A percentile compares a stretch with the other conserved stretches of the same genome.
These are phyloP conservation scores for Coelopa frigida DNA, from an alignment of 1,140 invertebrate species.

Conservation along the genomic window DNA sequence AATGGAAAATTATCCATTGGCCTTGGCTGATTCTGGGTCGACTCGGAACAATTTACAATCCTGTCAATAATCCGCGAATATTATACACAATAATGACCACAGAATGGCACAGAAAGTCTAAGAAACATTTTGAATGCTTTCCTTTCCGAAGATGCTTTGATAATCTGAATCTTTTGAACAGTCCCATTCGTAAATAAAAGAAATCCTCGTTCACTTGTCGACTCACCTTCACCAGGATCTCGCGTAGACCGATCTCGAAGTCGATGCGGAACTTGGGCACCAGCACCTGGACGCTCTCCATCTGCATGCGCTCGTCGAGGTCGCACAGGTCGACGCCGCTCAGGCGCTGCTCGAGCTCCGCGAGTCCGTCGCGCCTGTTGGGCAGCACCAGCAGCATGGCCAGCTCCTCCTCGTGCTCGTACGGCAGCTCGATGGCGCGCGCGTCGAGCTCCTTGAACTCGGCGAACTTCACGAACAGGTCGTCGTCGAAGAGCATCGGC, in stretches of 20 bases:
- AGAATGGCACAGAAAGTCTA: not conserved
- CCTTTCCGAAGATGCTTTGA: not conserved
- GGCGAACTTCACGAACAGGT: slow-evolving; percentile 42
- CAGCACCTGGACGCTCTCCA: slow-evolving; percentile 47
- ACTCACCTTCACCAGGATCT: slow-evolving; percentile 26
- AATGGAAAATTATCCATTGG: too few species aligned
- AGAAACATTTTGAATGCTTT: not conserved
- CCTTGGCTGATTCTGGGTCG: too few species aligned
- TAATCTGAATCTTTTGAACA: too few species aligned
- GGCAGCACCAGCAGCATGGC: slow-evolving; percentile 55
- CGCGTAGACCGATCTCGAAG: slow-evolving; percentile 39
- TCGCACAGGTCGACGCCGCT: slow-evolving; percentile 39
- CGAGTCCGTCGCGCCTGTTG: slow-evolving; percentile 48
- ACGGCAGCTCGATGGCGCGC: slow-evolving; percentile 46
- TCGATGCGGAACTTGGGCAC: slow-evolving; percentile 69
- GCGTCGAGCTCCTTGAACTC: slow-evolving; percentile 41
- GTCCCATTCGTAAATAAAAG: too few species aligned
- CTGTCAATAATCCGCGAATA: too few species aligned
- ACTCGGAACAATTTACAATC: too few species aligned
- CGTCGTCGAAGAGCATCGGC: slow-evolving; percentile 40
- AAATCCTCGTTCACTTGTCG: not conserved
- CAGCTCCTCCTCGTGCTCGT: slow-evolving; percentile 46
- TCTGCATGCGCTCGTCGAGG: slow-evolving; percentile 27
- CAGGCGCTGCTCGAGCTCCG: slow-evolving; percentile 48
- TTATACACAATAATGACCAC: too few species aligned